Conservation (phyloP, 1,140 invertebrate genomes). For the Phymastichus coffea region DNA sequence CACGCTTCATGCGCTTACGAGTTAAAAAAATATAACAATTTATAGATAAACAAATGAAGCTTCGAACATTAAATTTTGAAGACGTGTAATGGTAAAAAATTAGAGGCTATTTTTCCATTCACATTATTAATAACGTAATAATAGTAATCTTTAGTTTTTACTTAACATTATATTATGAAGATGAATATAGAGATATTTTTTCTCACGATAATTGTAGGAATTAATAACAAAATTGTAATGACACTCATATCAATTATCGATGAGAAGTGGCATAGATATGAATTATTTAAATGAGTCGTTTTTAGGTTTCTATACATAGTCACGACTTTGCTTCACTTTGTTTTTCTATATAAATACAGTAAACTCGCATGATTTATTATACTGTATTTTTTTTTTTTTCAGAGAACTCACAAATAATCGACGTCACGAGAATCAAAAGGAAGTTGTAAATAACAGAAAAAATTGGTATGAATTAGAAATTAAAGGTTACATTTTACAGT, state of each 20-base stretch:
- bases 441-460: too few relatives aligned
- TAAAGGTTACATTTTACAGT: too few relatives aligned
- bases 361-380: slow-evolving; percentile 22
- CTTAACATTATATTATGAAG: slow-evolving; percentile 10
- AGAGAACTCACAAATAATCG: too few relatives aligned
- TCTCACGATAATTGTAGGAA: neutral
- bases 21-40: slow-evolving; percentile 21
- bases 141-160: slow-evolving; percentile 9
- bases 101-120: neutral
- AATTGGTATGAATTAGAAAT: too few relatives aligned
- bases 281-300: slow-evolving; percentile 14
- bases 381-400: too few relatives aligned
- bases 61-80: neutral
- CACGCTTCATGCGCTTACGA: neutral
- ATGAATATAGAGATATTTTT: slow-evolving; percentile 9
- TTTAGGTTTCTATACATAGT: slow-evolving; percentile 23
- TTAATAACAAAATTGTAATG: slow-evolving; percentile 29
- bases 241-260: slow-evolving; percentile 16
- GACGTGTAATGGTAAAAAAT: slow-evolving; percentile 11
- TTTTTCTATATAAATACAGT: slow-evolving; percentile 16
- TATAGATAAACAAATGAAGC: slow-evolving; percentile 21
- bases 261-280: slow-evolving; percentile 7
- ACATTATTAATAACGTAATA: neutral
- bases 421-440: too few relatives aligned
- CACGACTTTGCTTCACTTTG: slow-evolving; percentile 7